Base-by-base conservation (phyloP, 2,797 vertebrate genomes). In the Borostomias antarcticus region DNA sequence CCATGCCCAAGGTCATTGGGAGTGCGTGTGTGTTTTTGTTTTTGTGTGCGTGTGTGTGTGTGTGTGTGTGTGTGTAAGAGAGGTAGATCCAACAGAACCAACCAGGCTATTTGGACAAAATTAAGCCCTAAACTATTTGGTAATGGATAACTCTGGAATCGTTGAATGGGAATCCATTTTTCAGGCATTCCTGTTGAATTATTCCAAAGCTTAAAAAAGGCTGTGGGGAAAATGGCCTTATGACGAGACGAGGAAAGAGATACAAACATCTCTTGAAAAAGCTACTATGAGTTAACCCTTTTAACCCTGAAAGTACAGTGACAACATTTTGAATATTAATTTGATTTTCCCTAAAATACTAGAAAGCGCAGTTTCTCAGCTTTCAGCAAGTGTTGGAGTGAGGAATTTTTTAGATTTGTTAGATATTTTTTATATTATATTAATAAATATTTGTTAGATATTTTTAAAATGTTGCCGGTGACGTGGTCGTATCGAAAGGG, bases 1-100 rank as follows among this genome's bases (percentile, higher is more conserved):
- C 60, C 62, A 65, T 60, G 52, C 56, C 58, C 50, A 53, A 62
- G 47, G 33, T 30, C 51, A 68, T 59, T 66, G 53, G 67, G 58
- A 45, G 21, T 45, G 45, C 58, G 58, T 68, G 40, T 71, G 9
- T 45, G 28, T 67, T 25, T 63, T 19, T 61, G 40, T 50, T 10
- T 59, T 47, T 45, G 23, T 56, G 17, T 29, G 33, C 17, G 29
- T 51, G 1, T 60, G 13, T 59, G 47, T 61, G 4, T 48, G 21
- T 62, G 53, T 32, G 43, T 23, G 29, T 47, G 59, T 35, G 11
- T 26, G 50, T 59, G 63, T 51, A 58, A 25, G 40, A 54, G 69
- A 58, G 51, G 73, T 43, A 43, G 13, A n/a, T 43, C 13, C n/a
- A 17, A 43, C 40, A 43, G 40, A 43, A 43, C n/a, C 37, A 17